phyloP scores from a whole-genome alignment of 2,797 vertebrate genomes.

The Columba guinea region DNA sequence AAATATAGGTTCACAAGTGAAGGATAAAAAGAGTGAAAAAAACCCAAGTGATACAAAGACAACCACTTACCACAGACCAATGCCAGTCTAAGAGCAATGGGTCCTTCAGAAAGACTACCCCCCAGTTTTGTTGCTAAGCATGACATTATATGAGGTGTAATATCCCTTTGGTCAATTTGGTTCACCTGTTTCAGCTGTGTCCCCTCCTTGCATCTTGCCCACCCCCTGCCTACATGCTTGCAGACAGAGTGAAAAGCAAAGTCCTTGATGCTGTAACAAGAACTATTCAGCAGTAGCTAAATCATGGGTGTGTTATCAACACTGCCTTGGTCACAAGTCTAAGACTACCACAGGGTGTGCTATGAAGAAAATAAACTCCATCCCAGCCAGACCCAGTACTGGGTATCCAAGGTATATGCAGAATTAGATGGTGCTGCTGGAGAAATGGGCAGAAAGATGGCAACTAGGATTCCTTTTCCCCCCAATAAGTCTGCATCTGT shows the following conservation, averaged over 20 bases:
- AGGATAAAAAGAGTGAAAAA: neutral
- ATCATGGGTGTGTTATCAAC: neutral
- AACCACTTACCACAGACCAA: neutral
- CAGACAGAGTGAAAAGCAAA: neutral
- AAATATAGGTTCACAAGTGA: neutral
- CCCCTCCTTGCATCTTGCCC: neutral
- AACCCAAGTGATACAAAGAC: neutral
- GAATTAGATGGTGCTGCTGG: neutral
- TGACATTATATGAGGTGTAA: neutral
- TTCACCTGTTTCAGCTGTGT: neutral
- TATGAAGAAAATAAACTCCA: neutral
- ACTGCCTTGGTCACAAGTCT: neutral
- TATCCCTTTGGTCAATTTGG: neutral
- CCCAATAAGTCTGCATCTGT: neutral
- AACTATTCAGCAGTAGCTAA: neutral
- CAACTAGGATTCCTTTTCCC: neutral
- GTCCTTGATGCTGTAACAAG: neutral
- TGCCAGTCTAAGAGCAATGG: neutral
- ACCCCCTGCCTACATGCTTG: neutral
- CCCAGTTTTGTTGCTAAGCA: neutral
- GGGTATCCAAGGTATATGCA: neutral
- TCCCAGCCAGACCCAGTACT: neutral
- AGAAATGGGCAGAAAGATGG: neutral
- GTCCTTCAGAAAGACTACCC: neutral
- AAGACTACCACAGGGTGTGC: neutral